Percentiles rank a stretch among this genome's conserved stretches.
Evolutionary conservation across 2,113 vertebrate species (phyloP).

Genomic region (Ivindomyrus marchei): DNA sequence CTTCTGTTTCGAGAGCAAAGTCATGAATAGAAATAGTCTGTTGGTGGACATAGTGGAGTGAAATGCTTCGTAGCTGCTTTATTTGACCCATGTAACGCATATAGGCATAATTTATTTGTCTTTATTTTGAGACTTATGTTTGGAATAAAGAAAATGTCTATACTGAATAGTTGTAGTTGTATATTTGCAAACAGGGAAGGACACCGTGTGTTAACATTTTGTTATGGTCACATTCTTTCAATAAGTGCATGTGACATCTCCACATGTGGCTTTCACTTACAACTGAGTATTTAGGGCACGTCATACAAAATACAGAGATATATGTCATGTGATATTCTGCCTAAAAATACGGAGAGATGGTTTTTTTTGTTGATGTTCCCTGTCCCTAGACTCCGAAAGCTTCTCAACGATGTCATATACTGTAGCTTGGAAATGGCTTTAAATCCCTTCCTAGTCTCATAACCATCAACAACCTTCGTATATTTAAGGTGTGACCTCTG

Average conservation of each 20-base stretch:
- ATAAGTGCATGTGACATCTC: too few species aligned
- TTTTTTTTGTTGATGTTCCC: not conserved
- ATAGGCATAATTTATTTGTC: not conserved
- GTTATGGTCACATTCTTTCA: too few species aligned
- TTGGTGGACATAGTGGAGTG: not conserved
- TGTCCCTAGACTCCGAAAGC: not conserved
- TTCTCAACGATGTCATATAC: not conserved
- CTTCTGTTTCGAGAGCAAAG: not conserved
- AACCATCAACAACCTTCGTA: not conserved
- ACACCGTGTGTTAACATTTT: too few species aligned
- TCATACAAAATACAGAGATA: not conserved
- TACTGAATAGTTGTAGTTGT: too few species aligned
- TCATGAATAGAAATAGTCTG: not conserved
- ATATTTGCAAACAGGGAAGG: too few species aligned
- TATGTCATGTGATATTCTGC: not conserved
- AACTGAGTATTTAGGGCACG: not conserved
- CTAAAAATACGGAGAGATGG: not conserved
- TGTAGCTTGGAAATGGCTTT: not conserved
- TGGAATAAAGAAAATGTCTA: too few species aligned
- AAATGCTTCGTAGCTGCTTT: not conserved
- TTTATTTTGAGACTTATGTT: too few species aligned
- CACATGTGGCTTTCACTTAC: too few species aligned
- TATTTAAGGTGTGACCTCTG: not conserved
- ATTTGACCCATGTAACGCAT: not conserved
- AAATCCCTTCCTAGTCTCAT: not conserved